Evolutionary conservation across 2,113 vertebrate species (phyloP).

Genomic region (Picathartes gymnocephalus): DNA sequence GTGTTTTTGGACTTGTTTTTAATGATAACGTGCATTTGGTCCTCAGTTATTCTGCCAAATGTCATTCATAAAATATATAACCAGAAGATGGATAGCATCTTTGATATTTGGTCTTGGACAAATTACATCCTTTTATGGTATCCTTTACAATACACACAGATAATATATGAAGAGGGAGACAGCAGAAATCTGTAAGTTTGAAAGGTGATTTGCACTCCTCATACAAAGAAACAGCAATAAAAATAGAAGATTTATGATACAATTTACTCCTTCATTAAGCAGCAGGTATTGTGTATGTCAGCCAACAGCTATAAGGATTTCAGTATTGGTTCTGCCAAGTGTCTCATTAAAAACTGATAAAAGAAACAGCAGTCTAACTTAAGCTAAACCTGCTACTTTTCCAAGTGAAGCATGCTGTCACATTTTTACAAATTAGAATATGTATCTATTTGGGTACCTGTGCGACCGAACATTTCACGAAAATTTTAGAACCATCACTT

Average conservation of each 20-base stretch:
- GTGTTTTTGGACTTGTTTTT: not conserved
- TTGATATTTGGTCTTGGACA: not conserved
- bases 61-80: not conserved
- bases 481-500: not conserved
- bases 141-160: not conserved
- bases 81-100: not conserved
- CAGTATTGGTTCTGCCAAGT: not conserved
- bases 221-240: not conserved
- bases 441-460: not conserved
- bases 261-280: slow-evolving; percentile 48
- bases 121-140: not conserved
- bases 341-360: slow-evolving; percentile 38
- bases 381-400: not conserved
- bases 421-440: not conserved
- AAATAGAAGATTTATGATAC: slow-evolving; percentile 32
- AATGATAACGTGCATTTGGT: not conserved
- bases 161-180: not conserved
- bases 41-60: not conserved
- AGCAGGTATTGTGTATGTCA: not conserved
- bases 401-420: not conserved
- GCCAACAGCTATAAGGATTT: not conserved
- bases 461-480: not conserved
- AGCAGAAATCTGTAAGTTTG: not conserved
- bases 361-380: slow-evolving; percentile 6
- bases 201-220: slow-evolving; percentile 10